Evolutionary conservation across 2,888 invertebrate species (phyloP), one percentile per base, ranked within the genome.

Genomic region (Ferrisia virgata): DNA sequence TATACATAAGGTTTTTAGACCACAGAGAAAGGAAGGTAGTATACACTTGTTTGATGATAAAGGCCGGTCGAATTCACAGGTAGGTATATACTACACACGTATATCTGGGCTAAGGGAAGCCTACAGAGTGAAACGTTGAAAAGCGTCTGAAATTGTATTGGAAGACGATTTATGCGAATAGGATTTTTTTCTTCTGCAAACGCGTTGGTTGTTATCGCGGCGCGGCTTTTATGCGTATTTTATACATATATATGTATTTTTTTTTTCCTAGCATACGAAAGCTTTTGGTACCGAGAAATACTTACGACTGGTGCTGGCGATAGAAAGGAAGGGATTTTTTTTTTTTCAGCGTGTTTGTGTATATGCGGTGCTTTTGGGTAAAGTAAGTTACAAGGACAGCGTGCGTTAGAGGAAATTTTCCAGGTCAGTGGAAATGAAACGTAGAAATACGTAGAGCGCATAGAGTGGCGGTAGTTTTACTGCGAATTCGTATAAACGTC

Each of bases 391-490:
- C 72, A 72, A 72, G 72, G 72, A 36, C 72, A 72, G 72, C 72
- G 36, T 72, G 36, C 36, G 72, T 72, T 72, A 72, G 72, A 72
- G 72, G 72, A 18, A 72, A 72, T 72, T 72, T 72, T 72, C 72
- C 72, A 72, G 72, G 72, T 72, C 72, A 72, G 36, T 36, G 72
- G 36, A 72, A 72, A 36, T 36, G 72, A 36, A 72, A 36, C 72
- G 72, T 36, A 15, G 2, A 72, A 33, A 72, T 72, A 36, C 72
- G n/a, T n/a, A n/a, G n/a, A n/a, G n/a, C n/a, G n/a, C n/a, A n/a
- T n/a, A n/a, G n/a, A n/a, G n/a, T n/a, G n/a, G n/a, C n/a, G n/a
- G n/a, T n/a, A 36, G 33, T 36, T n/a, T n/a, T 72, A n/a, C 72
- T 58, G 64, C 28, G 36, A 36, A 33, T 72, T 72, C 72, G 72